These are phyloP conservation scores for Bovichtus variegatus DNA, from an alignment of 2,797 vertebrate genomes.

Conservation along the genomic window DNA sequence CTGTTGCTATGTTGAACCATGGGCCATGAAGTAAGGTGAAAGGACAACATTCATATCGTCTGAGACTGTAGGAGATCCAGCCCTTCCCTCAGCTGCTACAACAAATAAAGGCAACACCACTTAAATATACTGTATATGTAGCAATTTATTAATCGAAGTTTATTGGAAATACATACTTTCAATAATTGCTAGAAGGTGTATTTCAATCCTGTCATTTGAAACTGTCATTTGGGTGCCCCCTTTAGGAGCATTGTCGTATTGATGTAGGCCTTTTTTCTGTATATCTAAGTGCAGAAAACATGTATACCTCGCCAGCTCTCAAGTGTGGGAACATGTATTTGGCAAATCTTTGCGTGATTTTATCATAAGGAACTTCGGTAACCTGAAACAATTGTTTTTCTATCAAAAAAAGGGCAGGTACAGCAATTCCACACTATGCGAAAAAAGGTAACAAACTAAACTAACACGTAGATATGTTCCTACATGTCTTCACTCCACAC, in stretches of 20 bases:
- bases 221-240: not conserved
- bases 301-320: not conserved
- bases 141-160: conserved; percentile 10
- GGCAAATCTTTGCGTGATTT: not conserved
- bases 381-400: not conserved
- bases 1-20: conserved; percentile 67
- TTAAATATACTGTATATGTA: not conserved
- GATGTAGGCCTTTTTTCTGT: not conserved
- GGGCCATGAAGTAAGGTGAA: conserved; percentile 65
- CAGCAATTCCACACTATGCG: not conserved
- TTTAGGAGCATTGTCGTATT: not conserved
- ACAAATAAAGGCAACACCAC: conserved; percentile 48
- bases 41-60: conserved; percentile 67
- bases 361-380: not conserved
- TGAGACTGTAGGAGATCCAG: conserved; percentile 59
- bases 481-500: not conserved
- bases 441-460: not conserved
- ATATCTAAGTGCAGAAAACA: not conserved
- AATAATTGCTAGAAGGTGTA: not conserved
- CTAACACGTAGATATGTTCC: not conserved
- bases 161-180: not conserved
- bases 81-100: conserved; percentile 67
- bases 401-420: not conserved
- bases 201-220: not conserved
- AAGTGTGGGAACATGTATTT: not conserved